Evolutionary conservation across 2,888 invertebrate species (phyloP), one percentile per base, ranked within the genome.

Genomic region (Melinopterus prodromus): DNA sequence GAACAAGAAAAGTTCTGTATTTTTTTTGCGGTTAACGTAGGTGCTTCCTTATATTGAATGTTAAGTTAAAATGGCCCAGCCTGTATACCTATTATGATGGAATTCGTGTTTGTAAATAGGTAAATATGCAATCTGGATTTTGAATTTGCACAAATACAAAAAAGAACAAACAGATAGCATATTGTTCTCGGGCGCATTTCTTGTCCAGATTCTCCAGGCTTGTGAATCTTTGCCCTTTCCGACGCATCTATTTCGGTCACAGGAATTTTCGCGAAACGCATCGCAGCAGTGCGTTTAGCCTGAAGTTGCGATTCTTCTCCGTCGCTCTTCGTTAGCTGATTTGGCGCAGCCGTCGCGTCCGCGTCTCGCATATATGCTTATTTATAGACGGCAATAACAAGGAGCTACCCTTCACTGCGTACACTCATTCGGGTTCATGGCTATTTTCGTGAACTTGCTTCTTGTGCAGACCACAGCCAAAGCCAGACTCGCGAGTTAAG

Each of bases 341-440:
- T 16, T 35, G 74, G 74, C 74, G 74, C 37, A n/a, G 74, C 74
- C 74, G 74, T 74, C 74, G 74, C 74, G n/a, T 35, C 37, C 35
- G 74, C 74, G 36, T 12, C 53, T 53, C 53, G 53, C 53, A 53
- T 53, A 53, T 53, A 53, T 53, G 74, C 74, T 74, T 74, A 74
- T 74, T 74, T 74, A 74, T 74, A 74, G 74, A 74, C 74, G 36
- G 74, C 74, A 74, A 74, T 74, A 74, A 74, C 74, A 74, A 74
- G 36, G 74, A 37, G 74, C 74, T 74, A 74, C 74, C 74, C 74
- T 74, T 74, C 74, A 74, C 74, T 35, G 74, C 35, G 74, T 37
- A 37, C 74, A 74, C 74, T 74, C 37, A 74, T 74, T 74, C 74
- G 74, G 74, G 74, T 74, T 74, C 74, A 74, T 74, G 74, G 74